Conservation (phyloP, 2,113 vertebrate species). For the cattle (Bos taurus) region ARS-UCD2.0 NC_037349.1:35447001-35447500, state of each 20-base stretch:
- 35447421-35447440: background rate
- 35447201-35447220: background rate
- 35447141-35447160: background rate
- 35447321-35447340: accelerated
- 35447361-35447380: background rate
- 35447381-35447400: background rate
- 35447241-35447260: background rate
- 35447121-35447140: background rate
- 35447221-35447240: background rate
- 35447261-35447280: background rate
- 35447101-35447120: background rate
- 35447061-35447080: background rate
- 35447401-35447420: background rate
- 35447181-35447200: background rate
- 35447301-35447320: background rate
- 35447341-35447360: background rate
- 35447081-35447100: background rate
- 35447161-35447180: background rate
- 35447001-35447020: background rate
- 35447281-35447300: background rate
- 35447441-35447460: background rate
- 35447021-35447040: background rate
- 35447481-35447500: background rate
- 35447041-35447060: background rate
- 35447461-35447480: background rate